phyloP scores from a whole-genome alignment of 2,888 invertebrate species.

The Dynastes hyllus region DNA sequence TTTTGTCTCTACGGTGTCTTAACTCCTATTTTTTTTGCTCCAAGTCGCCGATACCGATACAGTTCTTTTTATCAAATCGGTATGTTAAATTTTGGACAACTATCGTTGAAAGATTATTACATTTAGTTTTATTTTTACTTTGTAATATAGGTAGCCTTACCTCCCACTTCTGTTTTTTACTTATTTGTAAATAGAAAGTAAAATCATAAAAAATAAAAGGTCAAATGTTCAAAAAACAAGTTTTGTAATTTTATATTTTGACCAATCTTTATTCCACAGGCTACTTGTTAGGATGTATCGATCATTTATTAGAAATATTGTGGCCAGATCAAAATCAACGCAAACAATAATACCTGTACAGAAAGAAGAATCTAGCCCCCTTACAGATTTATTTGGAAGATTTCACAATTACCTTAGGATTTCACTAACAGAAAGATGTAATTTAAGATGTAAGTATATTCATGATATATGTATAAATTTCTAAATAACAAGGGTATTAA shows the following conservation, averaged over 20 bases:
- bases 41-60: neutral
- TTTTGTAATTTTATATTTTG: constrained; percentile 12
- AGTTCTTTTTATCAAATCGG: neutral
- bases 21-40: neutral
- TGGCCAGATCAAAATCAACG: constrained; percentile 24
- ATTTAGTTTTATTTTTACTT: no score
- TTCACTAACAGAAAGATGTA: constrained; percentile 96
- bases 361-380: constrained; percentile 60
- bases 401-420: constrained; percentile 95
- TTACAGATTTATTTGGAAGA: constrained; percentile 90
- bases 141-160: no score
- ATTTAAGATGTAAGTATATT: constrained; percentile 90
- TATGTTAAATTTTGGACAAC: neutral
- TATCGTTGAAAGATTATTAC: no score
- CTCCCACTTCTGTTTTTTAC: no score
- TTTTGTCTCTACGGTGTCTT: neutral
- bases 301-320: constrained; percentile 14
- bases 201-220: constrained; percentile 14
- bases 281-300: constrained; percentile 27
- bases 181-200: neutral
- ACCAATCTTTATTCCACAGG: neutral
- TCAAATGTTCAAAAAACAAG: constrained; percentile 18
- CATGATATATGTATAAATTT: neutral
- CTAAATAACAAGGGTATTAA: constrained; percentile 66
- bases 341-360: neutral